These are phyloP conservation scores for Passer montanus DNA, from an alignment of 2,113 vertebrate genomes.

Conservation along the genomic window DNA sequence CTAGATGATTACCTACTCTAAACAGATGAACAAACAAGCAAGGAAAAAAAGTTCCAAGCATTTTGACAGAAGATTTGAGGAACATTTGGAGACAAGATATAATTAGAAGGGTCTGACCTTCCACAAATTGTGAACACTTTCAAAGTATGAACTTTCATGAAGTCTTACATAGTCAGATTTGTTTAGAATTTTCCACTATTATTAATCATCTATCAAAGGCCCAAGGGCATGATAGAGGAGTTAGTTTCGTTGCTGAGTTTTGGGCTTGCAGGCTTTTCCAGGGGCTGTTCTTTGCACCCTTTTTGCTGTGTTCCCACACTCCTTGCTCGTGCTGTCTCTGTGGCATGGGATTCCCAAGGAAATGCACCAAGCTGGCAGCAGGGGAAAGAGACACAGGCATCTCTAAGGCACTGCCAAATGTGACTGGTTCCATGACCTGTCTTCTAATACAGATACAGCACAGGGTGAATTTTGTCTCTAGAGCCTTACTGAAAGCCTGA, in stretches of 20 bases:
- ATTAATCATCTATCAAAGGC: not conserved
- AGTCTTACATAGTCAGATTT: not conserved
- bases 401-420: not conserved
- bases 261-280: not conserved
- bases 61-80: constrained; percentile 7
- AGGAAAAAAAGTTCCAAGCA: not conserved
- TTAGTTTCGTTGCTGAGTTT: not conserved
- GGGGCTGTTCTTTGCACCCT: not conserved
- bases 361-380: not conserved
- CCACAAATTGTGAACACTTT: not conserved
- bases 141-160: not conserved
- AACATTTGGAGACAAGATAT: not conserved
- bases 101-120: not conserved
- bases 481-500: not conserved
- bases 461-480: not conserved
- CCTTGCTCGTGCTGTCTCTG: not conserved
- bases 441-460: not conserved
- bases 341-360: not conserved
- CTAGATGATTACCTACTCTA: not conserved
- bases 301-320: not conserved
- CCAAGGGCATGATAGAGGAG: not conserved
- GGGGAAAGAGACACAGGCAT: not conserved
- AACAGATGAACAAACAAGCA: not conserved
- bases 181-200: not conserved
- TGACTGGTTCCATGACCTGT: not conserved